Evolutionary conservation across 2,797 vertebrate species (phyloP).

Genomic region (Lagodon rhomboides): DNA sequence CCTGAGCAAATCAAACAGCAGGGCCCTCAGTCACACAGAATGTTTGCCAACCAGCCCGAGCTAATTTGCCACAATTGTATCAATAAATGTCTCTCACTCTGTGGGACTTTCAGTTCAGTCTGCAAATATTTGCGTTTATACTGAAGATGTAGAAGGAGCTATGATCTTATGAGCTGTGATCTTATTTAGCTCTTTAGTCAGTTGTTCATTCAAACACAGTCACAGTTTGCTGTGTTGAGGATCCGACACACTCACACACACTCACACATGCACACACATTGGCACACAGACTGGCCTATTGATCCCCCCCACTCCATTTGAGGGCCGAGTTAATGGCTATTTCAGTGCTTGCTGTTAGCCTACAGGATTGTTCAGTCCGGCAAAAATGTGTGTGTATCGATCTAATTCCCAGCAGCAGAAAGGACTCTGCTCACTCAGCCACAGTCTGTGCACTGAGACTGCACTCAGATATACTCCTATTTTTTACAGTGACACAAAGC

Average conservation of each 20-base stretch:
- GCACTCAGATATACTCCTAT: slow-evolving; percentile 42
- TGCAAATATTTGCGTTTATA: background rate
- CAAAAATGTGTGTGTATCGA: slow-evolving; percentile 72
- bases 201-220: slow-evolving; percentile 42
- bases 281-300: slow-evolving; percentile 52
- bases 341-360: slow-evolving; percentile 68
- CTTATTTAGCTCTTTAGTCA: slow-evolving; percentile 36
- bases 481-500: slow-evolving; percentile 64
- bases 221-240: slow-evolving; percentile 22
- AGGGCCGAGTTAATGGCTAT: slow-evolving; percentile 71
- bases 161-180: no score
- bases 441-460: slow-evolving; percentile 33
- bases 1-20: slow-evolving; percentile 32
- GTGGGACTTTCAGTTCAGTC: slow-evolving; percentile 36
- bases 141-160: background rate
- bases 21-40: slow-evolving; percentile 21
- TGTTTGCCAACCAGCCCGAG: background rate
- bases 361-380: slow-evolving; percentile 63
- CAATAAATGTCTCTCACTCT: slow-evolving; percentile 15
- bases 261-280: slow-evolving; percentile 24
- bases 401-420: slow-evolving; percentile 71
- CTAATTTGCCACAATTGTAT: slow-evolving; percentile 20
- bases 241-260: slow-evolving; percentile 20
- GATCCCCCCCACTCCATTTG: slow-evolving; percentile 70
- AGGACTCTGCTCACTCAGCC: slow-evolving; percentile 53